Base-by-base conservation (phyloP, 2,113 vertebrate genomes). In the Petrocephalus microphthalmus region DNA sequence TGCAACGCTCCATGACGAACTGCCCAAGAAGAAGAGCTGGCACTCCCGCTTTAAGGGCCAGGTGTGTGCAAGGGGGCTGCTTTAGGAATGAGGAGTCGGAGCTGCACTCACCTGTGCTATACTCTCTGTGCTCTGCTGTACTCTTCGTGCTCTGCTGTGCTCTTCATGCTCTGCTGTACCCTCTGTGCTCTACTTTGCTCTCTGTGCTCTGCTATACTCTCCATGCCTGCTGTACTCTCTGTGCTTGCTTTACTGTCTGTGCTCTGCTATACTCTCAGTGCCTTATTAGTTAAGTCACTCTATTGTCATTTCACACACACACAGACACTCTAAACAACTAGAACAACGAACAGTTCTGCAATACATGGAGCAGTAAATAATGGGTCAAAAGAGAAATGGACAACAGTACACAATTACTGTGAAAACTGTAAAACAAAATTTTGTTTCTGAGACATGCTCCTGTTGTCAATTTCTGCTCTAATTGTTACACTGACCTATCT, bases 21-120 rank as follows among this genome's bases (percentile, higher is more conserved):
- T 67, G 60, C 60, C 60, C 60, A n/a, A 67, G 25, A 29, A 29
- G 60, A 67, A 29, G 60, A 52, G 56, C 89, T 89, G 87, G 81
- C 52, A 86, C 51, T 37, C 17, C 42, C 7, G 20, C 67, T 67
- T 67, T 29, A 29, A 67, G n/a, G 60, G 8, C 60, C 60, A 67
- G n/a, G 60, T 1, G 2, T 67, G 60, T 29, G 60, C 25, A 29
- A 1, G 60, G 60, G 60, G 60, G 10, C 60, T 25, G 60, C n/a
- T 64, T 64, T n/a, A 64, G 60, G 60, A 64, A 64, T 64, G 10
- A 64, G n/a, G 60, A 10, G 11, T 3, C 60, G 29, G 60, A 67
- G 60, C 60, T 67, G 60, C 13, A 10, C 60, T 67, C 60, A 29
- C 60, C 25, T 67, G 10, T 67, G 25, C 60, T 29, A 29, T 67